Evolutionary conservation across 2,888 invertebrate genomes (phyloP).

Genomic region (Dryococelus australis): DNA sequence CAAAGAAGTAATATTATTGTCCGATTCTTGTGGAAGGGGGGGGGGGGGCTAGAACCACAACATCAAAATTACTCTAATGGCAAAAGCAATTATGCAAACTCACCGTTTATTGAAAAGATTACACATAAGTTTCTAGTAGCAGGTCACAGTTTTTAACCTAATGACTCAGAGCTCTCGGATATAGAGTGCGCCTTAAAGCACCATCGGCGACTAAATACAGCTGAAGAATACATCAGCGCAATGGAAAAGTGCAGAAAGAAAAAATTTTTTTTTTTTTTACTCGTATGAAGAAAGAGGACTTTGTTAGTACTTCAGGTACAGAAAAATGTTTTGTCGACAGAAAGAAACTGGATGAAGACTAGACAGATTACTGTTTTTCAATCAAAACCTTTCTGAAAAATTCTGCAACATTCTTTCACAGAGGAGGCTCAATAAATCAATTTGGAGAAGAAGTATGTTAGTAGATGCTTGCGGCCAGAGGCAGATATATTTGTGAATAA

Average conservation of each 20-base stretch:
- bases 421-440: neutral
- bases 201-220: neutral
- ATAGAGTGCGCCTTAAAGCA: neutral
- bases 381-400: neutral
- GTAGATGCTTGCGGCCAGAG: neutral
- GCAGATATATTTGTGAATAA: neutral
- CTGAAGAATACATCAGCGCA: neutral
- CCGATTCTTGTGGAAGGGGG: constrained; percentile 13
- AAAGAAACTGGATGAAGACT: neutral
- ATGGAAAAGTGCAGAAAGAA: neutral
- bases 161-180: neutral
- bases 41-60: neutral
- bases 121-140: neutral
- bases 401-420: too few relatives aligned
- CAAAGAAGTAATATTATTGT: neutral
- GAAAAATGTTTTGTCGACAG: neutral
- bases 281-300: too few relatives aligned
- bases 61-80: neutral
- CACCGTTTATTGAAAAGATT: neutral
- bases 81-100: neutral
- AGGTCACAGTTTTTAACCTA: constrained; percentile 11
- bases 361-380: neutral
- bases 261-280: too few relatives aligned
- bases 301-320: too few relatives aligned
- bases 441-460: neutral